Evolutionary conservation across 2,888 invertebrate species (phyloP).

Genomic region (Rhingia campestris): DNA sequence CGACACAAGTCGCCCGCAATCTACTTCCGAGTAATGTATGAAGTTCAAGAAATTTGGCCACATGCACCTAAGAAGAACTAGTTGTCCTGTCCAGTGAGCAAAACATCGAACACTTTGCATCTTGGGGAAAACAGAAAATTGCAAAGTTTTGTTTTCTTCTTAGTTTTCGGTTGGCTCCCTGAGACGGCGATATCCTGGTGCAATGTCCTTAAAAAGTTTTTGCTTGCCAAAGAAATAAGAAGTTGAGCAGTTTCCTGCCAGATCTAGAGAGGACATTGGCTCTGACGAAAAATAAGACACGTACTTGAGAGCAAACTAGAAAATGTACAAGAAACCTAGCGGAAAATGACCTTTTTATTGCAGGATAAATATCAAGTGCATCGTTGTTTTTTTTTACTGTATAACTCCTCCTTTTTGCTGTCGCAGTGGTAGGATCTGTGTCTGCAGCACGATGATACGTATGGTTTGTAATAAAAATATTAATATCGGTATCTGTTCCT

Average conservation of each 20-base stretch:
- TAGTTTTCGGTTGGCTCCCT: slow-evolving; percentile 5
- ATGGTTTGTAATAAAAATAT: slow-evolving; percentile 61
- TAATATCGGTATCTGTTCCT: slow-evolving; percentile 62
- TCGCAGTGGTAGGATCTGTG: slow-evolving; percentile 31
- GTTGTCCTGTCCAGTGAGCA: slow-evolving; percentile 7
- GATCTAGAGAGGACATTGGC: slow-evolving; percentile 5
- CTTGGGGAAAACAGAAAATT: neutral
- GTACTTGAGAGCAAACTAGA: slow-evolving; percentile 17
- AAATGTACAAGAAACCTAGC: slow-evolving; percentile 36
- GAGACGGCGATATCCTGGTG: slow-evolving; percentile 34
- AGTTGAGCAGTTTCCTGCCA: slow-evolving; percentile 16
- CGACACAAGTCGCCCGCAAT: slow-evolving; percentile 21
- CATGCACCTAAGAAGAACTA: slow-evolving; percentile 16
- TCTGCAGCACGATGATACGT: slow-evolving; percentile 13
- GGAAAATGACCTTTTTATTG: slow-evolving; percentile 56
- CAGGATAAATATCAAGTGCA: slow-evolving; percentile 52
- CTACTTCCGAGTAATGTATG: slow-evolving; percentile 8
- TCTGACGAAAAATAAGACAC: slow-evolving; percentile 38
- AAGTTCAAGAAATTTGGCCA: slow-evolving; percentile 24
- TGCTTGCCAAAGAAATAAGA: slow-evolving; percentile 16
- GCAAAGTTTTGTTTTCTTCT: neutral
- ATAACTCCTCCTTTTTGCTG: slow-evolving; percentile 57
- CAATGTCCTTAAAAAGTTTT: slow-evolving; percentile 26
- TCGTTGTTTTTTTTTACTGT: neutral
- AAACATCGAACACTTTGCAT: slow-evolving; percentile 46